Percentiles rank a stretch among this genome's conserved stretches.
phyloP scores from a whole-genome alignment of 2,888 invertebrate genomes.

The Cephus rjabovi region DNA sequence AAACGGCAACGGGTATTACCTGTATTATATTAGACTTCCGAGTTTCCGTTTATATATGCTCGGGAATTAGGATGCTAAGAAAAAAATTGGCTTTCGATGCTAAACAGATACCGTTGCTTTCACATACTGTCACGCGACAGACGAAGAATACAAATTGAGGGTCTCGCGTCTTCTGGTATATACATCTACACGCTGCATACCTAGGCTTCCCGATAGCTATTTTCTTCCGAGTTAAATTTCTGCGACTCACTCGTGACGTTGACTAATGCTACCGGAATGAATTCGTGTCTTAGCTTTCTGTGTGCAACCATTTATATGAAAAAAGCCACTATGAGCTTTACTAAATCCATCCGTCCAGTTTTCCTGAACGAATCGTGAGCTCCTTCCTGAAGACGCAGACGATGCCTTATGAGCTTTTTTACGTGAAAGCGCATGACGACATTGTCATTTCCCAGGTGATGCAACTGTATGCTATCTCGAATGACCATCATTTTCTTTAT shows the following conservation, averaged over 20 bases:
- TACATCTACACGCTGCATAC: conserved; percentile 13
- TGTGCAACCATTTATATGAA: conserved; percentile 8
- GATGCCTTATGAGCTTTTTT: neutral
- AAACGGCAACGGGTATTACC: neutral
- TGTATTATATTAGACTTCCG: neutral
- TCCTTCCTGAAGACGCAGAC: neutral
- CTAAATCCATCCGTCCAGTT: conserved; percentile 7
- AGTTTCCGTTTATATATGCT: neutral
- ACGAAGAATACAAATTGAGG: conserved; percentile 58
- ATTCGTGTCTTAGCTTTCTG: conserved; percentile 44
- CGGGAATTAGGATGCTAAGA: neutral
- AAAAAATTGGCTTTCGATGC: neutral
- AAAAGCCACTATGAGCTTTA: neutral
- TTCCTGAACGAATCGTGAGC: neutral
- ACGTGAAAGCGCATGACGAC: neutral
- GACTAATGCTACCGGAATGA: conserved; percentile 58
- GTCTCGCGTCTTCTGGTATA: conserved; percentile 21
- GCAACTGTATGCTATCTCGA: neutral
- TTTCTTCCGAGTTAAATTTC: conserved; percentile 61
- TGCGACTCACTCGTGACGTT: conserved; percentile 57
- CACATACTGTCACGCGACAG: conserved; percentile 47
- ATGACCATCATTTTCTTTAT: neutral
- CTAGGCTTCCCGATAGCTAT: conserved; percentile 27
- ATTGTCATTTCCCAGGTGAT: neutral
- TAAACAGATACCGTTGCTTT: conserved; percentile 43